A percentile compares a stretch with the other conserved stretches of the same genome.
Conservation (phyloP, 1,140 invertebrate species). For the Cotesia chilonis region DNA sequence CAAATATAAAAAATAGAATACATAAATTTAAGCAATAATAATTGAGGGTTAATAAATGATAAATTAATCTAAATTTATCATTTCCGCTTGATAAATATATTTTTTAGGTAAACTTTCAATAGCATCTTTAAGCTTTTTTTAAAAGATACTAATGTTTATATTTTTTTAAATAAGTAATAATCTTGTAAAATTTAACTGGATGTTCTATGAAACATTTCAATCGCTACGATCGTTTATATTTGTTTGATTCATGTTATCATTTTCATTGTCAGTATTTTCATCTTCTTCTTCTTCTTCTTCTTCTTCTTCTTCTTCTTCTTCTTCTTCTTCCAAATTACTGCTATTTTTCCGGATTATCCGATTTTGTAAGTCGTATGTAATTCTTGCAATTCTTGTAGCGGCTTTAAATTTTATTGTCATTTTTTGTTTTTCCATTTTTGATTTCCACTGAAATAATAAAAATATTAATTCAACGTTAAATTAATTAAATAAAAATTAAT, state of each 20-base stretch:
- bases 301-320: conserved; percentile 1
- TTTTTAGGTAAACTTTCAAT: too few relatives aligned
- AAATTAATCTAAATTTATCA: too few relatives aligned
- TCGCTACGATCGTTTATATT: too few relatives aligned
- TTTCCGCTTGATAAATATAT: too few relatives aligned
- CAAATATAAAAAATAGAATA: too few relatives aligned
- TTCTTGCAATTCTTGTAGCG: conserved; percentile 67
- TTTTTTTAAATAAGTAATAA: too few relatives aligned
- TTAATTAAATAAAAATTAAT: conserved; percentile 5
- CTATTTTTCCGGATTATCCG: conserved; percentile 34
- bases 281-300: not conserved
- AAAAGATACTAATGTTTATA: too few relatives aligned
- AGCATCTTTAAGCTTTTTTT: too few relatives aligned
- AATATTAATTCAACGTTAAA: conserved; percentile 9
- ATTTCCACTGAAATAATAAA: conserved; percentile 71
- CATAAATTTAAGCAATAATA: too few relatives aligned
- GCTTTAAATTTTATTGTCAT: conserved; percentile 75
- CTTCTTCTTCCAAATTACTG: conserved; percentile 6
- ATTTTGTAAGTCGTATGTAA: conserved; percentile 58
- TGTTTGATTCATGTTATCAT: not conserved
- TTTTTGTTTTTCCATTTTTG: conserved; percentile 73
- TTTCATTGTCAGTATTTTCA: conserved; percentile 41
- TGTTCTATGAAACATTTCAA: too few relatives aligned
- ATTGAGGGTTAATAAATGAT: too few relatives aligned
- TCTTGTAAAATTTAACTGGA: too few relatives aligned